Base-by-base conservation (phyloP, 2,113 vertebrate genomes). In the Sebastes fasciatus region DNA sequence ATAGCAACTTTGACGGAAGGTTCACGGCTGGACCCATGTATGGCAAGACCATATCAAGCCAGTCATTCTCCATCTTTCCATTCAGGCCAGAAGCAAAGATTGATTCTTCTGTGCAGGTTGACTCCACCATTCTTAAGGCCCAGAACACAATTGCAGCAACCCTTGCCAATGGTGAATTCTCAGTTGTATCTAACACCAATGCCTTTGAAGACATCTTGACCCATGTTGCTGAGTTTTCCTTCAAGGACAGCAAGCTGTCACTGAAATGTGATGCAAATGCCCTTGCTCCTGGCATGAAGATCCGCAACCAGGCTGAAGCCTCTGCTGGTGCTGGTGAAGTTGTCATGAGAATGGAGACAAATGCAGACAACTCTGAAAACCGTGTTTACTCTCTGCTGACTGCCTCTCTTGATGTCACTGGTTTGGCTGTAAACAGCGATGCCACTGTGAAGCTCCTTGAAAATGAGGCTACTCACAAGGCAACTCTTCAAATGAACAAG, bases 391-490 rank as follows among this genome's bases (percentile, higher is more conserved):
- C 95, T 65, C 77, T 96, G 57, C 61, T 97, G 66, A 94, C 94
- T 57, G 96, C 95, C 61, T 94, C 94, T 23, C 80, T 98, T 67
- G 94, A 97, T 94, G 75, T 94, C 55, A 96, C 95, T 84, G 95
- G 95, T 51, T 81, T 96, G 55, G 64, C 69, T 85, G 48, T 94
- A n/a, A 94, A 86, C 72, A 93, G 88, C 8, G 95, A 97, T 70
- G 80, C 96, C 67, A 89, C 89, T 10, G 12, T 96, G 26, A 96
- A 93, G 21, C 94, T 96, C 68, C 91, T 91, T 84, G 90, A 86
- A 23, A 96, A 96, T 64, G 94, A 94, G 26, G 96, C 94, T 52
- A 96, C 91, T 48, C 96, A 98, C 86, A 97, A 96, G 68, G 95
- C 95, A 23, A 96, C 91, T 0, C 80, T 99, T 40, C 96, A 61